Evolutionary conservation across 1,140 invertebrate species (phyloP), one percentile per base, ranked within the genome.

Genomic region (Pseudomyrmex gracilis): DNA sequence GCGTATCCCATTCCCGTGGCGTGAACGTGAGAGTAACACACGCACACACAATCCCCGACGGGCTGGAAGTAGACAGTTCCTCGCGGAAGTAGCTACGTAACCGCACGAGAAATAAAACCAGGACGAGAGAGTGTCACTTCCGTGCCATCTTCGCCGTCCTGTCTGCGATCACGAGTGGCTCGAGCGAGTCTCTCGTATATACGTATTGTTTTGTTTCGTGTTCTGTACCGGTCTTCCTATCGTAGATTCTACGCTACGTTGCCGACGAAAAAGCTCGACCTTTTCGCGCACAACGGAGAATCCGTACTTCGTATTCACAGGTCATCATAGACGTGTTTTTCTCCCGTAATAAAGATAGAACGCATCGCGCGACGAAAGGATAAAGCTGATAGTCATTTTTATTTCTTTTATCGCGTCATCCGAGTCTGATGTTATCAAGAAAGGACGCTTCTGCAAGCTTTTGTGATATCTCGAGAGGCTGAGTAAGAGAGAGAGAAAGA

Each of bases 51-150:
- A 58, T 22, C n/a, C 43, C 80, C 61, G 61, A 34, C 4, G 34
- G 34, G 34, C 68, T 87, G 85, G 24, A 73, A 87, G 80, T 74
- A 78, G 74, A 84, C 86, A 77, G 61, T 43, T 12, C 20, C 49
- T 77, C 73, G 80, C 68, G 86, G 85, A 87, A 87, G 74, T 58
- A 84, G 60, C 82, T 71, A 63, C 82, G 85, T 87, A 80, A 77
- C 84, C 85, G 58, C 60, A 49, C 61, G 51, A 58, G n/a, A 66
- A 49, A 60, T 73, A 76, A 84, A 87, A 80, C 86, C 84, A 87
- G 60, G 17, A 73, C 49, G 49, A 24, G 51, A 24, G 51, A 68
- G 55, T 84, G 63, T 80, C 73, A 82, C 68, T 84, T 86, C 68
- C 85, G 80, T 60, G 61, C 17, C 45, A 80, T 80, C 49, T 67